A percentile compares a stretch with the other conserved stretches of the same genome.
Conservation (phyloP, 2,113 vertebrate species). For the Limnothrissa miodon region DNA sequence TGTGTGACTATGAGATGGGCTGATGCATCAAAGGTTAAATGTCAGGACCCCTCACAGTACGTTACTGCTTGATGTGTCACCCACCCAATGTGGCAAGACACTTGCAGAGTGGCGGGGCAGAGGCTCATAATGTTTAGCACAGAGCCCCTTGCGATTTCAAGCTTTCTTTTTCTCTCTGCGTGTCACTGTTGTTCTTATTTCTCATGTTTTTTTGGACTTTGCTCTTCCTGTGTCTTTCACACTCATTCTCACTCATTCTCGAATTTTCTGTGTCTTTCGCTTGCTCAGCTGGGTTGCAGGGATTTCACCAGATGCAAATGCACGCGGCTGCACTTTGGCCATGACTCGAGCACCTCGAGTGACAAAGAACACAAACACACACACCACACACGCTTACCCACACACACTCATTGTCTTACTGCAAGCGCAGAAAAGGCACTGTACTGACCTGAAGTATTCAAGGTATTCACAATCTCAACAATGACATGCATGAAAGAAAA, state of each 20-base stretch:
- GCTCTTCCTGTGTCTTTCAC: background rate
- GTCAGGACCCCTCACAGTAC: background rate
- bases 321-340: background rate
- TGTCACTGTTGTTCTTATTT: background rate
- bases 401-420: no score
- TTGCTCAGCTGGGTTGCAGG: constrained; percentile 29
- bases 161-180: background rate
- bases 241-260: background rate
- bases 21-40: constrained; percentile 14
- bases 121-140: background rate
- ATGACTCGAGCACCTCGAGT: constrained; percentile 43
- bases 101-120: background rate
- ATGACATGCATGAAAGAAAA: background rate
- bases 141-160: background rate
- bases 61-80: background rate
- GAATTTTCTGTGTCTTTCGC: background rate
- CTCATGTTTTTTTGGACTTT: background rate
- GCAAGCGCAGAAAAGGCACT: no score
- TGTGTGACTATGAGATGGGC: background rate
- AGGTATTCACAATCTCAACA: background rate
- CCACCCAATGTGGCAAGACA: background rate
- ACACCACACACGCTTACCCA: background rate
- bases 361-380: constrained; percentile 26
- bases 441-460: no score
- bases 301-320: constrained; percentile 59